Evolutionary conservation across 2,797 vertebrate species (phyloP), one percentile per base, ranked within the genome.

Genomic region (Bradypodion ventrale): DNA sequence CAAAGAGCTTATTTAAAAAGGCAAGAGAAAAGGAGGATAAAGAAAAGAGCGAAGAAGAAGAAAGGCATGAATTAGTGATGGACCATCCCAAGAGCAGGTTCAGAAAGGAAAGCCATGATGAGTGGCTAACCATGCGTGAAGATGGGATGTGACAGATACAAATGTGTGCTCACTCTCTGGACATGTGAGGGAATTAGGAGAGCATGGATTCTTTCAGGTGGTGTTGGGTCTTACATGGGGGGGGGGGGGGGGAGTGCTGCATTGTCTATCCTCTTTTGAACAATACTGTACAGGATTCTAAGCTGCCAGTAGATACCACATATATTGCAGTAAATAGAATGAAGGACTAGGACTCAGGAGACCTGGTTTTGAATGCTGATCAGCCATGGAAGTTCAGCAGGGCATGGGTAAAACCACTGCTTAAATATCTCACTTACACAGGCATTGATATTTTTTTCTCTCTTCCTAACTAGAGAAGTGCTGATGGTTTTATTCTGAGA

Each of bases 81-180:
- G 15, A 68, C 52, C 80, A 59, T 89, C 87, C 87, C 84, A 0
- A 21, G 86, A 82, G 88, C 83, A 32, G 83, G 78, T 81, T 70
- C 73, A 86, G 84, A 87, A 78, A 69, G 84, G 82, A 87, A 91
- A 88, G 80, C 82, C 84, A 80, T 16, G 82, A 84, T 2, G 37
- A 77, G 42, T 23, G 72, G 84, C 84, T 32, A 90, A 89, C 40
- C 87, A 82, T 29, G 90, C 66, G 1, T 62, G 42, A 85, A 27
- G 25, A 93, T 91, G 40, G 5, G 49, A 91, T 88, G 86, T 69
- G 94, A 91, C 92, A 92, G 88, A 29, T 90, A 93, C 89, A 93
- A 92, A 91, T 83, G 85, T 80, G 86, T 49, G 86, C 63, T 56
- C 82, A 68, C 78, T 79, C 25, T 72, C 69, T 78, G n/a, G 86